Percentiles rank a stretch among this genome's conserved stretches.
Evolutionary conservation across 92 coral and sea anemone genomes (phyloP).

Genomic region (Hydrozoanthus gracilis): DNA sequence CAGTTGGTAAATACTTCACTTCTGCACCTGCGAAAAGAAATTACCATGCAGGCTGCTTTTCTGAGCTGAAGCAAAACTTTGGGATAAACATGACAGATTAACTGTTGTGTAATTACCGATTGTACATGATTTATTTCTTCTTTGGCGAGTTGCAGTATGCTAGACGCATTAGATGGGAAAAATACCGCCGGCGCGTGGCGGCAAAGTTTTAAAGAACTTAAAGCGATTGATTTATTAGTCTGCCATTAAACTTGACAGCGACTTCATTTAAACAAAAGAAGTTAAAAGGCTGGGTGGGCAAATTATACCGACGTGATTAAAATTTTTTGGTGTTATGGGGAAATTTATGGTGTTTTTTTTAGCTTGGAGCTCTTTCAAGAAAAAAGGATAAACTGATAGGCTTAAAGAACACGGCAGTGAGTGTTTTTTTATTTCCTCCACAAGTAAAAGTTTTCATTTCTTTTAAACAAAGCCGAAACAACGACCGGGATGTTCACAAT

Average conservation of each 20-base stretch:
- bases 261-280: background rate
- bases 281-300: slow-evolving; percentile 9
- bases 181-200: background rate
- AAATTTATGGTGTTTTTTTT: too few species aligned
- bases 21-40: background rate
- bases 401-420: too few species aligned
- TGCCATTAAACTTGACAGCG: slow-evolving; percentile 1
- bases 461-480: too few species aligned
- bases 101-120: background rate
- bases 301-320: background rate
- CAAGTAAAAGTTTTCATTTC: too few species aligned
- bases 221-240: background rate
- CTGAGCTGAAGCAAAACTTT: background rate
- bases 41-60: background rate
- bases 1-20: slow-evolving; percentile 14
- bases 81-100: background rate
- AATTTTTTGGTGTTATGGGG: background rate
- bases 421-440: too few species aligned
- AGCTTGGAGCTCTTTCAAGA: too few species aligned
- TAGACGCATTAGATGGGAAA: background rate
- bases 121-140: background rate
- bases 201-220: background rate
- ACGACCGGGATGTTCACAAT: too few species aligned
- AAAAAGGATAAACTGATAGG: too few species aligned
- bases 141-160: background rate